Evolutionary conservation across 1,140 invertebrate genomes (phyloP).

Genomic region (Streblospio benedicti): DNA sequence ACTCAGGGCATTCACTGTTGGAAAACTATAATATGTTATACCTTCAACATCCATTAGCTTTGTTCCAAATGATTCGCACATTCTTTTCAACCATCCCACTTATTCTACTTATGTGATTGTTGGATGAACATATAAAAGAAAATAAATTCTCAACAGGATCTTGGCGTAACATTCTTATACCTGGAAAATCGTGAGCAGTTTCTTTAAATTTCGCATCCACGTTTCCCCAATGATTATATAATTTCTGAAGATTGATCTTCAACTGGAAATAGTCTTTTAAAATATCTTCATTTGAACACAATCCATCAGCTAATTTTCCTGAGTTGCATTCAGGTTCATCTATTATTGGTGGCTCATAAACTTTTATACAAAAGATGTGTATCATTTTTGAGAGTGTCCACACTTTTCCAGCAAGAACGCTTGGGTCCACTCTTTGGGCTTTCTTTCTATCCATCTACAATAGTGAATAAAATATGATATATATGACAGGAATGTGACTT

Average conservation of each 20-base stretch:
- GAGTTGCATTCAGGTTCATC: not conserved
- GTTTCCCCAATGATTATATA: slow-evolving; percentile 66
- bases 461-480: slow-evolving; percentile 15
- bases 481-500: too few relatives aligned
- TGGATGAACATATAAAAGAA: slow-evolving; percentile 93
- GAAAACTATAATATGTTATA: slow-evolving; percentile 69
- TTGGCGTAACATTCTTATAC: slow-evolving; percentile 83
- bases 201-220: slow-evolving; percentile 67
- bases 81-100: slow-evolving; percentile 80
- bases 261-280: slow-evolving; percentile 50
- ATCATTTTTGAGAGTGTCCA: slow-evolving; percentile 66
- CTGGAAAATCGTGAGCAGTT: slow-evolving; percentile 60
- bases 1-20: slow-evolving; percentile 59
- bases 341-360: slow-evolving; percentile 40
- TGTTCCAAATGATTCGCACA: slow-evolving; percentile 72
- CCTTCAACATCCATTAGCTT: slow-evolving; percentile 62
- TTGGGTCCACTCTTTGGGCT: slow-evolving; percentile 56
- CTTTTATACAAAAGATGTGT: slow-evolving; percentile 56
- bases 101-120: slow-evolving; percentile 86
- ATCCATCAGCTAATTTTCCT: not conserved
- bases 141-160: slow-evolving; percentile 88
- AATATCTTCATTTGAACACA: slow-evolving; percentile 13
- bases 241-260: slow-evolving; percentile 55
- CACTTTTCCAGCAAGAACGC: slow-evolving; percentile 61
- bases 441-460: slow-evolving; percentile 58